phyloP scores from a whole-genome alignment of 2,888 invertebrate genomes.

The Prenolepis imparis region DNA sequence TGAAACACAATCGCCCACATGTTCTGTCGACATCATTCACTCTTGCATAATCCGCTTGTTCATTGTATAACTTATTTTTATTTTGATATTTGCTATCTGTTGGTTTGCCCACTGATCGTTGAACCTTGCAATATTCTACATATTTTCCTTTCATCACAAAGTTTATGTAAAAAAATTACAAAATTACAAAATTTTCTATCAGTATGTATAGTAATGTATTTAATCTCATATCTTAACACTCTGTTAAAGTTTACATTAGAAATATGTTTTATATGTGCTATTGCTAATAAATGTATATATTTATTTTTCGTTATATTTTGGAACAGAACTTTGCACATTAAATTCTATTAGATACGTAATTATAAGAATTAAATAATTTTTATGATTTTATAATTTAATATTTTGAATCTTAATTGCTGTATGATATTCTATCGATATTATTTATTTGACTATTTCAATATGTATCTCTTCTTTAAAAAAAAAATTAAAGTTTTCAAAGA shows the following conservation, averaged over 20 bases:
- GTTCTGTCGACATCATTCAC: background rate
- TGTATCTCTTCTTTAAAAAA: background rate
- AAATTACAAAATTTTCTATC: conserved; percentile 8
- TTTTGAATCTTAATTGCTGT: background rate
- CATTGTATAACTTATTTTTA: background rate
- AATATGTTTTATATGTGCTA: background rate
- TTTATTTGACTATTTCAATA: background rate
- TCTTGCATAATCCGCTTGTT: conserved; percentile 19
- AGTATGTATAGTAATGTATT: background rate
- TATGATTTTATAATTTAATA: background rate
- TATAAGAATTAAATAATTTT: background rate
- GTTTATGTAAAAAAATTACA: conserved; percentile 5
- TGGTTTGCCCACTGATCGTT: background rate
- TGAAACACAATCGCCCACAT: conserved; percentile 8
- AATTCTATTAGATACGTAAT: background rate
- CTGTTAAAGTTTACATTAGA: background rate
- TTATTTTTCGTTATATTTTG: background rate
- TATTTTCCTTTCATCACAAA: background rate
- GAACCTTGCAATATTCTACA: conserved; percentile 1
- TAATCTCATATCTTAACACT: background rate
- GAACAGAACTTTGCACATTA: background rate
- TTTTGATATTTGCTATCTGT: background rate
- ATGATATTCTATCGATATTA: background rate
- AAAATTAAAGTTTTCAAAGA: background rate
- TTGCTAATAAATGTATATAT: background rate